These are phyloP conservation scores for Nymphicus hollandicus DNA, from an alignment of 2,113 vertebrate species.

Conservation along the genomic window DNA sequence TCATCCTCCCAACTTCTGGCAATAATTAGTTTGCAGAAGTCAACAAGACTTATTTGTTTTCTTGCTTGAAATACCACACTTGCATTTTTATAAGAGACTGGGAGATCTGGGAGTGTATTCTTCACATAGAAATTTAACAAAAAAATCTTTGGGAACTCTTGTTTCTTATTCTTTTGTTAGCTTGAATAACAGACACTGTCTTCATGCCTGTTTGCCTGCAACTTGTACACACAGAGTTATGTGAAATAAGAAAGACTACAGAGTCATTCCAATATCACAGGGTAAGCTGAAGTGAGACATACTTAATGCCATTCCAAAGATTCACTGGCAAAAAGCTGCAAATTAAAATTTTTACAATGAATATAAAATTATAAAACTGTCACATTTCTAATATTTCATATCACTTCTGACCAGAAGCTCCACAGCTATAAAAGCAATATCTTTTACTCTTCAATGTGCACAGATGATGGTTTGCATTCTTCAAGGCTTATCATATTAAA, in stretches of 20 bases:
- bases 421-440: constrained; percentile 75
- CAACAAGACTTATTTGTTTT: background rate
- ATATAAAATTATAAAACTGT: constrained; percentile 77
- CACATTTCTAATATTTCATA: constrained; percentile 77
- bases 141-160: constrained; percentile 12
- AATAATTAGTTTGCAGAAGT: constrained; percentile 26
- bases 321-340: constrained; percentile 58
- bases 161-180: background rate
- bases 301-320: constrained; percentile 61
- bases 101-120: background rate
- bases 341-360: constrained; percentile 72
- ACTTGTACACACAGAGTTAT: background rate
- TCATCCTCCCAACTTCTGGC: background rate
- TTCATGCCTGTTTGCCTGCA: constrained; percentile 47
- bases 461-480: constrained; percentile 66
- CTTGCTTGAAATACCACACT: background rate
- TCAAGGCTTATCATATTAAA: constrained; percentile 68
- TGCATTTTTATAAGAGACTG: background rate
- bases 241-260: constrained; percentile 30
- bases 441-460: constrained; percentile 61
- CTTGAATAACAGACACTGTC: background rate
- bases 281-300: constrained; percentile 50
- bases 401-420: constrained; percentile 77
- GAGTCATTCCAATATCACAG: constrained; percentile 11
- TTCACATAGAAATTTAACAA: background rate